Percentiles rank a stretch among this genome's conserved stretches.
These are phyloP conservation scores for Lithophane socia DNA, from an alignment of 2,888 invertebrate genomes.

Conservation along the genomic window DNA sequence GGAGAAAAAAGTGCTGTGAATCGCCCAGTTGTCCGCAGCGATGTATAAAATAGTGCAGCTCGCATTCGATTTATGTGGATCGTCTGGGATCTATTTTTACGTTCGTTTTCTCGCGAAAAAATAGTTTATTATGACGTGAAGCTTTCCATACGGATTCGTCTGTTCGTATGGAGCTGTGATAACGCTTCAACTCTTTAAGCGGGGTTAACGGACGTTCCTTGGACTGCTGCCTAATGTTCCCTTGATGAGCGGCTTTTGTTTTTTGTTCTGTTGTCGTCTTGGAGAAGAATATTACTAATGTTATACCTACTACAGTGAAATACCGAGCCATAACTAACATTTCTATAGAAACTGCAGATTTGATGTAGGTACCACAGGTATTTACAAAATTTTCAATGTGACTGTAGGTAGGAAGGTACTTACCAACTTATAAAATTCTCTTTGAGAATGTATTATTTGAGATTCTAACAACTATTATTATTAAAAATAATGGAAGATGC, in stretches of 20 bases:
- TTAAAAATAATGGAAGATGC: too few species aligned
- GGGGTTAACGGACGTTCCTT: constrained; percentile 80
- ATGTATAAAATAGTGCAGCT: constrained; percentile 71
- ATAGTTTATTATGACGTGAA: constrained; percentile 78
- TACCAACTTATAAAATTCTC: not conserved
- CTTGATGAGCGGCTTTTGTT: constrained; percentile 69
- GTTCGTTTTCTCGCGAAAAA: constrained; percentile 67
- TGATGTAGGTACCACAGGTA: not conserved
- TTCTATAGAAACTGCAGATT: not conserved
- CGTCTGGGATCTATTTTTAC: constrained; percentile 70
- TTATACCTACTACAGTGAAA: constrained; percentile 7
- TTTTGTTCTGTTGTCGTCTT: constrained; percentile 34
- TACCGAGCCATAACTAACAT: not conserved
- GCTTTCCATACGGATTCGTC: constrained; percentile 67
- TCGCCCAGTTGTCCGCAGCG: constrained; percentile 67
- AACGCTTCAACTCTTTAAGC: constrained; percentile 65
- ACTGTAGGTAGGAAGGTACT: not conserved
- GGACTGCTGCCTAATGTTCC: constrained; percentile 83
- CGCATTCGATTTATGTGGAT: constrained; percentile 69
- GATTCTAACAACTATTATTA: too few species aligned
- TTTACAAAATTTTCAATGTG: too few species aligned
- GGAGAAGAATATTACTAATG: constrained; percentile 28
- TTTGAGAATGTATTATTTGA: not conserved
- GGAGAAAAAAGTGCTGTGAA: constrained; percentile 64
- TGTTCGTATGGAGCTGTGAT: constrained; percentile 64